Evolutionary conservation across 1,140 invertebrate species (phyloP).

Genomic region (Leptestheria dahalacensis): DNA sequence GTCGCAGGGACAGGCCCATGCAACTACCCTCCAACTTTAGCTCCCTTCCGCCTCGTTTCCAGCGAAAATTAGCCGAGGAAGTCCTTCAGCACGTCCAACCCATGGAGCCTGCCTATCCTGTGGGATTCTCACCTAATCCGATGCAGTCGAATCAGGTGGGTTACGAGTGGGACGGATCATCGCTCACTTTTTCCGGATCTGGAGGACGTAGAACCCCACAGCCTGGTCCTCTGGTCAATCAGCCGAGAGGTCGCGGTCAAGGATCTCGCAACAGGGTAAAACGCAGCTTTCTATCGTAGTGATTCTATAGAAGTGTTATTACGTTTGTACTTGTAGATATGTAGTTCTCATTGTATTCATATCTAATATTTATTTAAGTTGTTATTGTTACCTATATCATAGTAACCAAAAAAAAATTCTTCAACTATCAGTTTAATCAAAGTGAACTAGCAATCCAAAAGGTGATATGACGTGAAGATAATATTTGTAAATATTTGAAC

Average conservation of each 20-base stretch:
- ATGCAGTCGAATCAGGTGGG: neutral
- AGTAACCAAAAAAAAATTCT: too few species aligned
- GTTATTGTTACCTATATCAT: too few species aligned
- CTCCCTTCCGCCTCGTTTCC: conserved; percentile 8
- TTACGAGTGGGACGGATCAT: conserved; percentile 8
- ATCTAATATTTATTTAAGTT: neutral
- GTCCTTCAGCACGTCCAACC: neutral
- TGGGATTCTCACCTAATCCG: neutral
- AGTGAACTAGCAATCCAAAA: too few species aligned
- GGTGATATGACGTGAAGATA: too few species aligned
- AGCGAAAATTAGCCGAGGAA: conserved; percentile 5
- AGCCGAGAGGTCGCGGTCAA: neutral
- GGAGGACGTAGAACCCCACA: neutral
- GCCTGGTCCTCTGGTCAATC: conserved; percentile 2
- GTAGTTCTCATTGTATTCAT: too few species aligned
- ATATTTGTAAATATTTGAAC: neutral
- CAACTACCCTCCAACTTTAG: conserved; percentile 8
- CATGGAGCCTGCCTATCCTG: neutral
- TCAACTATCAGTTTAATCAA: too few species aligned
- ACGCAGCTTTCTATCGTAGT: too few species aligned
- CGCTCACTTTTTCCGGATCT: neutral
- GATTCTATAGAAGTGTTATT: too few species aligned
- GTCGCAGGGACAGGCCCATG: neutral
- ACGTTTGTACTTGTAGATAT: too few species aligned
- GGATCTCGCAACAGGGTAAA: neutral